Evolutionary conservation across 2,797 vertebrate species (phyloP).

Genomic region (Pseudomugil gertrudae): DNA sequence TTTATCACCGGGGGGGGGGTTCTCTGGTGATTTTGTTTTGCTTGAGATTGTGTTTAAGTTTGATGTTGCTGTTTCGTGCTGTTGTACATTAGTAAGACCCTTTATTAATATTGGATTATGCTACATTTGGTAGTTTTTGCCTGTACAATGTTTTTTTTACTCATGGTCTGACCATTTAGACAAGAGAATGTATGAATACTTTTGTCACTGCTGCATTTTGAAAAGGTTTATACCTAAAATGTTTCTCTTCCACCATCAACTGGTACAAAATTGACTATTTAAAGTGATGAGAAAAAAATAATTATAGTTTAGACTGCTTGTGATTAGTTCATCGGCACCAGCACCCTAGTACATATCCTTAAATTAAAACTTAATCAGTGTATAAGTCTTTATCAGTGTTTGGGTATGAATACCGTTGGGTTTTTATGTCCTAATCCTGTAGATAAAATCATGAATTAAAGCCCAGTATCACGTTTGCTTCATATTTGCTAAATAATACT

Average conservation of each 20-base stretch:
- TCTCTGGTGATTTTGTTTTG: neutral
- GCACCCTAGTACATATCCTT: no score
- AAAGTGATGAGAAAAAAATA: no score
- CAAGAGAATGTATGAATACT: neutral
- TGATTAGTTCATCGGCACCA: no score
- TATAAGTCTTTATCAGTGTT: constrained; percentile 4
- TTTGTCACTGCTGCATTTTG: no score
- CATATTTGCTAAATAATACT: no score
- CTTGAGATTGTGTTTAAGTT: neutral
- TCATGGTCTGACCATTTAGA: neutral
- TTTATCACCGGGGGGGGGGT: neutral
- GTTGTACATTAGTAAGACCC: neutral
- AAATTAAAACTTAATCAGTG: no score
- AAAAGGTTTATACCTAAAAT: no score
- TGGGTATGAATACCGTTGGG: constrained; percentile 4
- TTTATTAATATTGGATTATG: neutral
- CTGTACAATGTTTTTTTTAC: neutral
- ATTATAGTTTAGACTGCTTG: neutral
- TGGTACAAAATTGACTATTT: no score
- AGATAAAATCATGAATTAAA: constrained; percentile 1
- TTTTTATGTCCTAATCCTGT: neutral
- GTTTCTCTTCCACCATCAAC: no score
- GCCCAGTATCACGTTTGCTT: neutral
- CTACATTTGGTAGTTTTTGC: neutral
- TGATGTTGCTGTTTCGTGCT: constrained; percentile 1